Percentiles rank a stretch among this genome's conserved stretches.
Conservation (phyloP, 1,140 invertebrate species). For the Antheraea mylitta region DNA sequence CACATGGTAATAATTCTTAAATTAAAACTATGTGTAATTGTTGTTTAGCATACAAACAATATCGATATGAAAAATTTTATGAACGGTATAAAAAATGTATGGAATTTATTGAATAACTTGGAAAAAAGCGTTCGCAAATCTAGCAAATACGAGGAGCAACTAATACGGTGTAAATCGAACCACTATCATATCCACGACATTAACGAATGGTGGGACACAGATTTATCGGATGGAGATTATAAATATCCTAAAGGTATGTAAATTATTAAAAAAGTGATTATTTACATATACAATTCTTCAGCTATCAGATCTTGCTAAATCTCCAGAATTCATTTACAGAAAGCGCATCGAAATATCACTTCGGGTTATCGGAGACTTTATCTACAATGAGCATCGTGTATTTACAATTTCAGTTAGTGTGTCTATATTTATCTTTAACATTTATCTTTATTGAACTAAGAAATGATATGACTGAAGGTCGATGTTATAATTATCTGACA, state of each 20-base stretch:
- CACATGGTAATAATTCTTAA: no score
- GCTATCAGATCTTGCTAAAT: no score
- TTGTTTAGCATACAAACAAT: slow-evolving; percentile 10
- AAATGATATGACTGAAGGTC: no score
- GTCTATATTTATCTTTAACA: neutral
- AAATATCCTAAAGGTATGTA: neutral
- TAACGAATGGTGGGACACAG: slow-evolving; percentile 35
- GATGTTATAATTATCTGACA: no score
- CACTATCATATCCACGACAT: slow-evolving; percentile 41
- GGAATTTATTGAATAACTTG: slow-evolving; percentile 40
- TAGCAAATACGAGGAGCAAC: slow-evolving; percentile 45
- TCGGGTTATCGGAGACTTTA: slow-evolving; percentile 27
- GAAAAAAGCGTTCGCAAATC: slow-evolving; percentile 51
- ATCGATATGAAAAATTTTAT: slow-evolving; percentile 32
- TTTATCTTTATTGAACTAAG: neutral
- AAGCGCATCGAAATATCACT: neutral
- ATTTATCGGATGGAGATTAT: slow-evolving; percentile 21
- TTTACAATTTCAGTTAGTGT: slow-evolving; percentile 59
- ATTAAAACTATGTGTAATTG: neutral
- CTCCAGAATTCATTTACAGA: neutral
- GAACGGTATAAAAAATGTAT: slow-evolving; percentile 44
- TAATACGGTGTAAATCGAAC: slow-evolving; percentile 41
- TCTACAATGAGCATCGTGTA: slow-evolving; percentile 58
- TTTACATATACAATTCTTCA: neutral
- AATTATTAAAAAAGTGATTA: neutral